Conservation (phyloP, 2,113 vertebrate genomes). For the Prunella himalayana region DNA sequence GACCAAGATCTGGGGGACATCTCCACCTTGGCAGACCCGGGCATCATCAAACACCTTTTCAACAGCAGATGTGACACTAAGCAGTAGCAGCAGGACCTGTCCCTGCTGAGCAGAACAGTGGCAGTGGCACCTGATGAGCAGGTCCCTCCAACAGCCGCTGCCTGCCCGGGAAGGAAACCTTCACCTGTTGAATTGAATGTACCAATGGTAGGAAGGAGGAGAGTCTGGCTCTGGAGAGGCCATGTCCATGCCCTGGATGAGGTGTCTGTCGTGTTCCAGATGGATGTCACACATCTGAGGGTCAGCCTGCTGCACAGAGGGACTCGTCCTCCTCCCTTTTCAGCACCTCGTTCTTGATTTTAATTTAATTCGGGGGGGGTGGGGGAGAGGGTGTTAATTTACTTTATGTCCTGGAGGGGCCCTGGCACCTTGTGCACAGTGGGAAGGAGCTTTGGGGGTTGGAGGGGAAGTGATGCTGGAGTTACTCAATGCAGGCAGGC, state of each 20-base stretch:
- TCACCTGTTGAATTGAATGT: constrained; percentile 12
- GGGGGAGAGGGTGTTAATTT: background rate
- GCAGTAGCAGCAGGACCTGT: constrained; percentile 58
- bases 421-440: background rate
- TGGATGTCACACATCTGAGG: background rate
- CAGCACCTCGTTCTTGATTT: background rate
- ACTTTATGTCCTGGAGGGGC: background rate
- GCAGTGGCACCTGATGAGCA: background rate
- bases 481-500: background rate
- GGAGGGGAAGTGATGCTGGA: background rate
- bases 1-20: constrained; percentile 88
- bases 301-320: background rate
- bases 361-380: background rate
- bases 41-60: constrained; percentile 88
- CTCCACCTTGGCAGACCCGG: constrained; percentile 88
- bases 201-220: background rate
- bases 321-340: background rate
- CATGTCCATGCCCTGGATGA: background rate
- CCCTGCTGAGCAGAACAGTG: background rate
- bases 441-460: background rate
- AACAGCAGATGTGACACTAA: constrained; percentile 78
- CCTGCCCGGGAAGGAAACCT: background rate
- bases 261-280: background rate
- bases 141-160: background rate
- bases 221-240: background rate